Conservation (phyloP, 2,113 vertebrate genomes). For the Pelvicachromis taeniatus region DNA sequence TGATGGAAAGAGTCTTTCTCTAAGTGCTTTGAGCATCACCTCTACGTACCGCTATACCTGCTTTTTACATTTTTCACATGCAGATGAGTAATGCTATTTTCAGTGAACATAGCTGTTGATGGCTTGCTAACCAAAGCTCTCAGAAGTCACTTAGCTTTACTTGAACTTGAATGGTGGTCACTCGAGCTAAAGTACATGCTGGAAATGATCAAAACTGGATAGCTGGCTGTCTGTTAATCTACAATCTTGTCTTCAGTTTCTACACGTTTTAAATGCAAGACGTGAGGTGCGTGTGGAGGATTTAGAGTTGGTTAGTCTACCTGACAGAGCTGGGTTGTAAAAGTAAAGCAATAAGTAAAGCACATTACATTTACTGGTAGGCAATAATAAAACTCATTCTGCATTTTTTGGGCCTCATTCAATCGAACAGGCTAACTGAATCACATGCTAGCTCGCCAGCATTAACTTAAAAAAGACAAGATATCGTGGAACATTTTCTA, state of each 20-base stretch:
- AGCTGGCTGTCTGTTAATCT: not conserved
- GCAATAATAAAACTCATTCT: not conserved
- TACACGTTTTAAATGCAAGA: not conserved
- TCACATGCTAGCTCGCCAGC: not conserved
- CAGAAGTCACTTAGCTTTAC: not conserved
- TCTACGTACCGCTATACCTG: not conserved
- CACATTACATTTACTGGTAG: not conserved
- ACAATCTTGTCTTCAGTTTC: not conserved
- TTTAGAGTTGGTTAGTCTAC: not conserved
- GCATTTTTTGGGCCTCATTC: not conserved
- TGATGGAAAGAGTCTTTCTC: no score
- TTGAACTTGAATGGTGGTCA: not conserved
- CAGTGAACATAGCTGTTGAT: not conserved
- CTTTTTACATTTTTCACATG: not conserved
- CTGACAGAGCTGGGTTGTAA: not conserved
- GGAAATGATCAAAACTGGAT: not conserved
- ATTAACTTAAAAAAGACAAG: not conserved
- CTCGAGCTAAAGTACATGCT: not conserved
- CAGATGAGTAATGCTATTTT: not conserved
- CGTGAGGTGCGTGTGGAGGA: not conserved
- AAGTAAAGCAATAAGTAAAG: not conserved
- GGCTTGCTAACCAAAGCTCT: not conserved
- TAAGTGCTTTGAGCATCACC: no score
- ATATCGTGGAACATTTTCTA: accelerated
- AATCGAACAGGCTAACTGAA: not conserved